Percentiles rank a stretch among this genome's conserved stretches.
Evolutionary conservation across 1,140 invertebrate species (phyloP).

Genomic region (Caenorhabditis briggsae): DNA sequence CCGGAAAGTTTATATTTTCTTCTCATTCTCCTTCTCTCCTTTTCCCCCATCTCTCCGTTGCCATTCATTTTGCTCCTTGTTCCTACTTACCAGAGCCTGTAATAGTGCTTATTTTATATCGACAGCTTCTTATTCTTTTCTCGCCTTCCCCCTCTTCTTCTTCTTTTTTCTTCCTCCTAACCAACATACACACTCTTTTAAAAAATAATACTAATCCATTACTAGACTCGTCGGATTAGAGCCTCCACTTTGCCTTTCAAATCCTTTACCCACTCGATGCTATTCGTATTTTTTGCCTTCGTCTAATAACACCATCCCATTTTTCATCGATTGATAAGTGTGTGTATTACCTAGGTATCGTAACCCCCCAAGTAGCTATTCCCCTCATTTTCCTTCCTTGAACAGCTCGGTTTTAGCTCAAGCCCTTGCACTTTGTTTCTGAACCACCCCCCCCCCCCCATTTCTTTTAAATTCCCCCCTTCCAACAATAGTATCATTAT

Average conservation of each 20-base stretch:
- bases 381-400: neutral
- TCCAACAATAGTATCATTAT: neutral
- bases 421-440: constrained; percentile 26
- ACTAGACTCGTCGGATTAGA: constrained; percentile 36
- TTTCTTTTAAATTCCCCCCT: neutral
- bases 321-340: constrained; percentile 12
- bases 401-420: constrained; percentile 41
- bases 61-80: neutral
- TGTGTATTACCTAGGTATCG: constrained; percentile 12
- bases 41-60: neutral
- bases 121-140: neutral
- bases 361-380: constrained; percentile 30
- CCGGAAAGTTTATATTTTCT: constrained; percentile 42
- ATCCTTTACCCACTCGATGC: neutral
- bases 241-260: constrained; percentile 18
- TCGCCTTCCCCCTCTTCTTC: neutral
- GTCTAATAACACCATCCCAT: neutral
- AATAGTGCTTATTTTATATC: constrained; percentile 35
- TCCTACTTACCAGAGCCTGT: constrained; percentile 41
- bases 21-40: neutral
- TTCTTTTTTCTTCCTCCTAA: neutral
- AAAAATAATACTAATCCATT: constrained; percentile 50
- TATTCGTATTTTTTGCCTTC: neutral
- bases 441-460: no score
- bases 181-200: neutral